Evolutionary conservation across 30 jellyfish, hydroid and myxozoan genomes (phyloP).

Genomic region (Nemopilema nomurai): DNA sequence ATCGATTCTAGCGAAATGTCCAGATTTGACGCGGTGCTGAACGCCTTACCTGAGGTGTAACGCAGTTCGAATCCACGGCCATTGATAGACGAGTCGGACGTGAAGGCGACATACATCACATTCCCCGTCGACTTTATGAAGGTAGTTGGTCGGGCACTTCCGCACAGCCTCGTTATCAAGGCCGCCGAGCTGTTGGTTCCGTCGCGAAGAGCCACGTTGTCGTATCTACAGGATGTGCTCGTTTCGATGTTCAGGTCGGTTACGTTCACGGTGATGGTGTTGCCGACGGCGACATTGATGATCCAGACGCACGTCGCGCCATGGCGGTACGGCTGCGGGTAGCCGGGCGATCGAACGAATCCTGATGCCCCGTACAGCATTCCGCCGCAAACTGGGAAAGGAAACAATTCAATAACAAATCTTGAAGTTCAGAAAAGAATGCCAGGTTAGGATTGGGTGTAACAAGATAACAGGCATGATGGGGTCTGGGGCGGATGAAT

Average conservation of each 20-base stretch:
- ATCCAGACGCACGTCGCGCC: conserved; percentile 67
- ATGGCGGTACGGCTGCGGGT: conserved; percentile 75
- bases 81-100: conserved; percentile 28
- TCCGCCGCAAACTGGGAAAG: conserved; percentile 91
- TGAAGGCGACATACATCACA: conserved; percentile 38
- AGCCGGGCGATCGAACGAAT: conserved; percentile 66
- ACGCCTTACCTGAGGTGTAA: conserved; percentile 55
- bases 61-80: conserved; percentile 66
- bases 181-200: conserved; percentile 45
- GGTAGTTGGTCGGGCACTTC: conserved; percentile 14
- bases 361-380: conserved; percentile 66
- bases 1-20: no score
- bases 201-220: conserved; percentile 54
- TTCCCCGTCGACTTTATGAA: conserved; percentile 48
- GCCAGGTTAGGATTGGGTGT: no score
- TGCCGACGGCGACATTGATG: conserved; percentile 61
- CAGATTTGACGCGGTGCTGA: background rate
- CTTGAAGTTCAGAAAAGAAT: no score
- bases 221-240: conserved; percentile 53
- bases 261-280: conserved; percentile 51
- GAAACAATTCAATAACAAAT: background rate
- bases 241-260: conserved; percentile 57
- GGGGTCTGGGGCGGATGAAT: no score
- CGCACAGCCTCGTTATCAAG: conserved; percentile 57
- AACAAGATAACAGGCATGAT: no score